Evolutionary conservation across 92 coral and sea anemone species (phyloP).

Genomic region (Paragorgia papillata): DNA sequence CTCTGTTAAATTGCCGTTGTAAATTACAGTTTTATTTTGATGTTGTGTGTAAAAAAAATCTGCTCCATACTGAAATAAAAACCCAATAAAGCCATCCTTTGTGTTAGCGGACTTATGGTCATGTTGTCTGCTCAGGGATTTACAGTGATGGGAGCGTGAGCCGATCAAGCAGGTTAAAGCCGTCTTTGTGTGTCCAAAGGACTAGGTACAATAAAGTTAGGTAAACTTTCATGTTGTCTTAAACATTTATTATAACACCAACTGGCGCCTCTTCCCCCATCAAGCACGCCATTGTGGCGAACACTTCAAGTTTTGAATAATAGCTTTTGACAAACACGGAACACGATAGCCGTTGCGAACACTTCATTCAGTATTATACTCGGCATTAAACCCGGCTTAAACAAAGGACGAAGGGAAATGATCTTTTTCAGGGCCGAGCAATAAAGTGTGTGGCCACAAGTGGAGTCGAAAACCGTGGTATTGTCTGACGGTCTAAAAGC

Average conservation of each 20-base stretch:
- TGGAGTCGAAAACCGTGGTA: neutral
- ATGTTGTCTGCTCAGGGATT: slow-evolving; percentile 48
- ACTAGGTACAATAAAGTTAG: slow-evolving; percentile 44
- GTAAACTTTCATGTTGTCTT: slow-evolving; percentile 43
- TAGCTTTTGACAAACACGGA: slow-evolving; percentile 45
- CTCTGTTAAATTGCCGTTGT: neutral
- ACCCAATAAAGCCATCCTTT: slow-evolving; percentile 34
- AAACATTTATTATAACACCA: slow-evolving; percentile 44
- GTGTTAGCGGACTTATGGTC: slow-evolving; percentile 26
- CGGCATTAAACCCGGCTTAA: no score
- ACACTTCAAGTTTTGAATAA: slow-evolving; percentile 44
- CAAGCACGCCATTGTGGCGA: slow-evolving; percentile 49
- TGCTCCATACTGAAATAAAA: slow-evolving; percentile 1
- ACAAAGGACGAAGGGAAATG: no score
- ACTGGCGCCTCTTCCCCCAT: slow-evolving; percentile 48
- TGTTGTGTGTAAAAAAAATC: no score
- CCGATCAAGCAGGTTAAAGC: slow-evolving; percentile 48
- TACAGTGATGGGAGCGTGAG: slow-evolving; percentile 35
- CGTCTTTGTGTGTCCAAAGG: slow-evolving; percentile 40
- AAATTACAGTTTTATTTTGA: neutral
- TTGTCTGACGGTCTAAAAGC: slow-evolving; percentile 7
- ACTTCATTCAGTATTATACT: slow-evolving; percentile 10
- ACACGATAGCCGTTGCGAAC: neutral
- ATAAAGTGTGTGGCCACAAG: no score
- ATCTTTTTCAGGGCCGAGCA: no score